A percentile compares a stretch with the other conserved stretches of the same genome.
phyloP scores from a whole-genome alignment of 2,113 vertebrate genomes.

The Microtus richardsoni region DNA sequence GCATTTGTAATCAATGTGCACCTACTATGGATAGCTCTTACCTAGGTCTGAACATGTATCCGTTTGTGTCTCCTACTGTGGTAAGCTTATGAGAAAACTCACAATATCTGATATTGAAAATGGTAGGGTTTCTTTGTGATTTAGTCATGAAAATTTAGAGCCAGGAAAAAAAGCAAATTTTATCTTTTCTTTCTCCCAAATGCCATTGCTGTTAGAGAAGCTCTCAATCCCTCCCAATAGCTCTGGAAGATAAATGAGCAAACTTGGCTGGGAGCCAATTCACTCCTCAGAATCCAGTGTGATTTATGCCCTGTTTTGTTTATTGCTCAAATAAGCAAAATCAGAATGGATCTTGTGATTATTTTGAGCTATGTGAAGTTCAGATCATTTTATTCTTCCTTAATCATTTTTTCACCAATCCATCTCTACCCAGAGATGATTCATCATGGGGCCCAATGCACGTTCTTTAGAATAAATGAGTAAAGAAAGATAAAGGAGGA shows the following conservation, averaged over 20 bases:
- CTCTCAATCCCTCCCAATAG: neutral
- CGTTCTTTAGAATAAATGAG: slow-evolving; percentile 30
- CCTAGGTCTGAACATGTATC: rapidly evolving
- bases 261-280: neutral
- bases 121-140: neutral
- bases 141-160: neutral
- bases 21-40: neutral
- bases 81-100: neutral
- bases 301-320: slow-evolving; percentile 60
- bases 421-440: neutral
- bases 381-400: slow-evolving; percentile 55
- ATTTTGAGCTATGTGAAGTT: slow-evolving; percentile 21
- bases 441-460: neutral
- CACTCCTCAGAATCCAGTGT: slow-evolving; percentile 47
- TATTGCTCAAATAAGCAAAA: slow-evolving; percentile 69
- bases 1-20: too few relatives aligned
- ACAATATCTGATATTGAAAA: neutral
- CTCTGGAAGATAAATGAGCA: slow-evolving; percentile 56
- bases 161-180: neutral
- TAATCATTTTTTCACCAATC: slow-evolving; percentile 51
- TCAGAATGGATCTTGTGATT: slow-evolving; percentile 26
- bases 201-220: neutral
- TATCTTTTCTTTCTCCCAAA: neutral
- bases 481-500: neutral
- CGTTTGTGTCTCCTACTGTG: neutral